phyloP scores from a whole-genome alignment of 2,113 vertebrate genomes.

The Athene cunicularia region DNA sequence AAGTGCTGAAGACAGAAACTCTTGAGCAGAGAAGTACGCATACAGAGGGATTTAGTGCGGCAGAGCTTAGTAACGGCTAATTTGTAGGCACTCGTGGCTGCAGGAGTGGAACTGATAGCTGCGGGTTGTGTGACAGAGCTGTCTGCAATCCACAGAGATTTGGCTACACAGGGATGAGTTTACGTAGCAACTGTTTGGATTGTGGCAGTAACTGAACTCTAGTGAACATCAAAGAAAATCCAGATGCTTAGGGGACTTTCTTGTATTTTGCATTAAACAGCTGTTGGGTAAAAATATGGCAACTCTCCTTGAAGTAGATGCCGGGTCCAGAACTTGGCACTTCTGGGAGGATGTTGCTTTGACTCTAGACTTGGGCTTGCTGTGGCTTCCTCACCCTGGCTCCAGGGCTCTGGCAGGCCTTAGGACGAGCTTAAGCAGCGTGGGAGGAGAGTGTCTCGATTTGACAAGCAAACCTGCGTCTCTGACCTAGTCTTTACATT shows the following conservation, averaged over 20 bases:
- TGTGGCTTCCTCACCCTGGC: background rate
- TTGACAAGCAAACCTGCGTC: background rate
- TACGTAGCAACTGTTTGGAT: background rate
- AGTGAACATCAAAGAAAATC: background rate
- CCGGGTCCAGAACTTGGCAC: background rate
- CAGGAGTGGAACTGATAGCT: background rate
- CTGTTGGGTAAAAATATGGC: background rate
- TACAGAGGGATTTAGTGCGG: background rate
- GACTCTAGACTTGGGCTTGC: background rate
- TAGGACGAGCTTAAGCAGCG: background rate
- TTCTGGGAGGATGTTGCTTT: background rate
- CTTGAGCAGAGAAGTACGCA: background rate
- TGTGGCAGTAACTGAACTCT: background rate
- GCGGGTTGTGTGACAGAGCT: accelerated
- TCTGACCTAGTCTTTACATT: background rate
- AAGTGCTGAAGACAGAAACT: background rate
- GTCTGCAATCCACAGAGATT: background rate
- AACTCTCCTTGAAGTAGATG: background rate
- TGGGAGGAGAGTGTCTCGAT: accelerated
- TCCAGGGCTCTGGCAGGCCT: background rate
- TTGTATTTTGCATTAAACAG: background rate
- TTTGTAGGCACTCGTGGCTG: background rate
- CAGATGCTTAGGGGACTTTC: background rate
- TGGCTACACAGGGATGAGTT: background rate
- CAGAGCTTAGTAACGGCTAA: background rate